Conservation (phyloP, 2,888 invertebrate species). For the Amblyjoppa proteus region DNA sequence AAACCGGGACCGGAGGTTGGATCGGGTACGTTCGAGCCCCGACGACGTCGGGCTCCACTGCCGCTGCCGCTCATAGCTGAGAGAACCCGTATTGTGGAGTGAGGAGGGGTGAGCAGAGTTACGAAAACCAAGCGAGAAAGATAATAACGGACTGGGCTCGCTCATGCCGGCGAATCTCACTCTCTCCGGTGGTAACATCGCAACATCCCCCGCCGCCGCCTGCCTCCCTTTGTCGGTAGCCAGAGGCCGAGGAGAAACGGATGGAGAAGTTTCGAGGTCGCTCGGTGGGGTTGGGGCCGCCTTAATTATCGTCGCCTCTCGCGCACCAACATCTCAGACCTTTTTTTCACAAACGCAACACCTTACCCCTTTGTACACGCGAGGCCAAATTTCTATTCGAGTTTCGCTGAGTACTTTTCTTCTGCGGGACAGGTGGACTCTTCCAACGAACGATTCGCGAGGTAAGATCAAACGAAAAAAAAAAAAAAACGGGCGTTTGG, state of each 20-base stretch:
- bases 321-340: conserved; percentile 12
- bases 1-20: conserved; percentile 59
- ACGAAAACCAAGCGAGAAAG: conserved; percentile 80
- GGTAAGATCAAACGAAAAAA: neutral
- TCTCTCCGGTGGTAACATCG: conserved; percentile 39
- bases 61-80: conserved; percentile 28
- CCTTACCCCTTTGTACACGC: neutral
- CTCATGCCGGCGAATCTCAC: conserved; percentile 72
- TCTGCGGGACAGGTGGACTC: neutral
- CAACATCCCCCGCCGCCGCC: conserved; percentile 17
- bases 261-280: conserved; percentile 79
- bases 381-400: neutral
- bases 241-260: conserved; percentile 77
- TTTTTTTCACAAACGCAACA: neutral
- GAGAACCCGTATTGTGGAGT: conserved; percentile 66
- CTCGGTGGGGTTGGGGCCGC: conserved; percentile 74
- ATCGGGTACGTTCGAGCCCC: conserved; percentile 55
- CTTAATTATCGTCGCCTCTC: conserved; percentile 77
- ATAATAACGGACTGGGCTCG: conserved; percentile 80
- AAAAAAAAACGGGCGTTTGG: too few species aligned
- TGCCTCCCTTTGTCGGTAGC: conserved; percentile 72
- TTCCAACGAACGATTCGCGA: neutral
- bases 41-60: conserved; percentile 56
- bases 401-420: neutral
- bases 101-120: conserved; percentile 72